Base-by-base conservation (phyloP, 2,888 invertebrate species). In the Lymantria monacha region DNA sequence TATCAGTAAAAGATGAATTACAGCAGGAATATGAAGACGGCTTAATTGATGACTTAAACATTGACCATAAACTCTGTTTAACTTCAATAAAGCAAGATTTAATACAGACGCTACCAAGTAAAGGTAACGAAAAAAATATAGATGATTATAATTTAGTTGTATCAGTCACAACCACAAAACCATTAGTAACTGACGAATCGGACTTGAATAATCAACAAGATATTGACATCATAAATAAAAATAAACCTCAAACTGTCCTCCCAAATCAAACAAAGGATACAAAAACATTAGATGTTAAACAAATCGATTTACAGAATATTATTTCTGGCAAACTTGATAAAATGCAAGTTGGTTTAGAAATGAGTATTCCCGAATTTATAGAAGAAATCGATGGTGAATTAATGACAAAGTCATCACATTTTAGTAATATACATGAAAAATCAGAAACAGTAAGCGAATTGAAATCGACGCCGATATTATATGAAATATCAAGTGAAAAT, bases 291-390 rank as follows among this genome's bases (percentile, higher is more conserved):
- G 31, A 46, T 44, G 46, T 5, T 46, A 53, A 22, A 22, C 37
- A 44, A 38, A 43, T 41, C 0, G 45, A 22, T 40, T 33, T 14
- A 13, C 48, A 30, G 33, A 37, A 55, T 60, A 66, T 57, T 37
- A 37, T 59, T 67, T 67, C 69, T 67, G 55, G 59, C 61, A 55
- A 57, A 86, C 85, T 86, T 86, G 87, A 85, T 82, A 56, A 67
- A 60, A 82, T 68, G 82, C 85, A 86, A 86, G 85, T 85, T 73
- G 65, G 80, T 83, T 70, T 72, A 79, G 85, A 86, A 79, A 83
- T 75, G 66, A 71, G 79, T 75, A 68, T 68, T 55, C 49, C 56
- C 41, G 40, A 59, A 37, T 37, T 33, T 9, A 45, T 7, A 53
- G 53, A 57, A 67, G 30, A 48, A 55, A 63, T 67, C 69, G 67